phyloP scores from a whole-genome alignment of 2,113 vertebrate genomes.

The Pomatostomus ruficeps region DNA sequence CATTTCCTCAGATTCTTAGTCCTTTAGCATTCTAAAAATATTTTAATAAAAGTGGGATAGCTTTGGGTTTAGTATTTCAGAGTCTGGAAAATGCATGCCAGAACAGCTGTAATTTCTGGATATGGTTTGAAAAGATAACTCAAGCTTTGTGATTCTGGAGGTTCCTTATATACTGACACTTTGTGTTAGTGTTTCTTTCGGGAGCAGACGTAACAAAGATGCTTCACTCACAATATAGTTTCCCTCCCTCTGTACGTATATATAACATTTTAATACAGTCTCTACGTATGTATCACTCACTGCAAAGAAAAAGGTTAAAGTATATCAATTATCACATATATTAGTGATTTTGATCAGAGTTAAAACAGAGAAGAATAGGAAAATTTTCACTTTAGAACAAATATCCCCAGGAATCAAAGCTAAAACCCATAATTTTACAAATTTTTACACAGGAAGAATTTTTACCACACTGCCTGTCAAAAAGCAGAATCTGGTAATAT shows the following conservation, averaged over 20 bases:
- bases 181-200: not conserved
- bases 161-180: not conserved
- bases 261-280: not conserved
- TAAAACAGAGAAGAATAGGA: not conserved
- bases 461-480: not conserved
- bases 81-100: not conserved
- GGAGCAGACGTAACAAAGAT: not conserved
- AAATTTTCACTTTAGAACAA: not conserved
- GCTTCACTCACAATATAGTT: not conserved
- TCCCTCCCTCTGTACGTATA: not conserved
- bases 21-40: not conserved
- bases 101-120: not conserved
- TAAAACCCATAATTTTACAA: not conserved
- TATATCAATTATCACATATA: not conserved
- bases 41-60: not conserved
- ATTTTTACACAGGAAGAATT: not conserved
- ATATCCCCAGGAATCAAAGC: not conserved
- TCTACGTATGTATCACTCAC: not conserved
- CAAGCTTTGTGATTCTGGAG: not conserved
- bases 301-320: not conserved
- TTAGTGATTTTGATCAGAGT: not conserved
- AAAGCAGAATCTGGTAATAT: not conserved
- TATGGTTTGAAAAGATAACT: not conserved
- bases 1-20: not conserved
- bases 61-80: not conserved